Conservation (phyloP, 2,113 vertebrate species). For the Conger conger region DNA sequence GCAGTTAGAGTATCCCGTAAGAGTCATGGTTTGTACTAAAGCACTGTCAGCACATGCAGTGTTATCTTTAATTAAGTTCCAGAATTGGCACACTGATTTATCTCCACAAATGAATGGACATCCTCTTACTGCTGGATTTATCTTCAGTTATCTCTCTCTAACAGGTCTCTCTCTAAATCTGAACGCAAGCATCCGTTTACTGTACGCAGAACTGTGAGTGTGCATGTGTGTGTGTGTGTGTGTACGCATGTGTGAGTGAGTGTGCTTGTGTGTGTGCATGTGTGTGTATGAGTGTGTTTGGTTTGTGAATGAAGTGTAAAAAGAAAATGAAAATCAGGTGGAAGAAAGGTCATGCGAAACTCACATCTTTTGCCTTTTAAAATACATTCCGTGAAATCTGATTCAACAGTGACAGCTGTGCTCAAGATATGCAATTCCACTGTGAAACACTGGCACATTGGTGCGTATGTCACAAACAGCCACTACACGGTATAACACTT, state of each 20-base stretch:
- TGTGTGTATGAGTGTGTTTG: constrained; percentile 7
- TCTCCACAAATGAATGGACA: constrained; percentile 20
- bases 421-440: background rate
- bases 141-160: constrained; percentile 18
- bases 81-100: constrained; percentile 17
- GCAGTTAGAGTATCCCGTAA: background rate
- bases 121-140: constrained; percentile 15
- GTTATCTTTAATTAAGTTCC: constrained; percentile 28
- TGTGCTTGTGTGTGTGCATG: background rate
- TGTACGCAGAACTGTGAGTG: background rate
- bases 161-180: constrained; percentile 4
- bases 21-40: background rate
- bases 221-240: constrained; percentile 4
- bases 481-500: background rate
- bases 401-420: background rate
- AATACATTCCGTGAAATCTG: background rate
- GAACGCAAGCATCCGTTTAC: background rate
- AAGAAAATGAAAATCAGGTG: background rate
- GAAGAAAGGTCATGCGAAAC: background rate
- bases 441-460: background rate
- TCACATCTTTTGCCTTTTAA: background rate
- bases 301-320: background rate
- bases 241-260: too few relatives aligned
- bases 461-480: background rate
- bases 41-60: constrained; percentile 7